phyloP scores from a whole-genome alignment of 2,113 vertebrate species.

The Thamnophis sirtalis region DNA sequence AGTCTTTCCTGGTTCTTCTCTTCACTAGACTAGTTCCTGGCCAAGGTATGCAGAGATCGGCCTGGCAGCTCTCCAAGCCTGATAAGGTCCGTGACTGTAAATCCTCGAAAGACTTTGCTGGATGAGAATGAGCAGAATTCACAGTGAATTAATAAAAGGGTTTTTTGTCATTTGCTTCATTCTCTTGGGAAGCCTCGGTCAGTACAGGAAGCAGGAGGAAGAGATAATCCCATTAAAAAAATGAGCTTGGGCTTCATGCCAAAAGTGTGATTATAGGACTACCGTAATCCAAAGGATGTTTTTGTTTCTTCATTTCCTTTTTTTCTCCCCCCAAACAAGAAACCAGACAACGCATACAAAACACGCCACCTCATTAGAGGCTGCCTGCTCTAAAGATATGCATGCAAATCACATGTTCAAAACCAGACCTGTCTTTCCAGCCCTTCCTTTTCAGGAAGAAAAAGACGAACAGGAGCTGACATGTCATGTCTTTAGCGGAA shows the following conservation, averaged over 20 bases:
- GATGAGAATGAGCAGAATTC: too few species aligned
- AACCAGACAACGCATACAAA: neutral
- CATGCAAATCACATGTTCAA: conserved; percentile 45
- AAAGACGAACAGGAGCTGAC: conserved; percentile 46
- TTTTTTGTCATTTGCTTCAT: too few species aligned
- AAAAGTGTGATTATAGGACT: conserved; percentile 41
- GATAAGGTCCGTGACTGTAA: too few species aligned
- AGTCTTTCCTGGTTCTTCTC: too few species aligned
- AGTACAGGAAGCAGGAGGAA: neutral
- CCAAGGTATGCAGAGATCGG: too few species aligned
- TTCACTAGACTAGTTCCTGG: too few species aligned
- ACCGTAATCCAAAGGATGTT: conserved; percentile 39
- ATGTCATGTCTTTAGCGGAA: conserved; percentile 65
- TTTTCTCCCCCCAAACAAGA: neutral
- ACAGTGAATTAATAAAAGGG: too few species aligned
- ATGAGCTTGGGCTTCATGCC: conserved; percentile 41
- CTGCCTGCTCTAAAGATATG: conserved; percentile 30
- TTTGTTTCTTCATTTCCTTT: neutral
- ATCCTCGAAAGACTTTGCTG: too few species aligned
- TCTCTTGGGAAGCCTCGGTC: too few species aligned
- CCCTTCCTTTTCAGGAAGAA: conserved; percentile 37
- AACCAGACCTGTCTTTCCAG: conserved; percentile 46
- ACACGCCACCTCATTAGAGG: conserved; percentile 13
- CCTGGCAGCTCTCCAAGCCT: too few species aligned
- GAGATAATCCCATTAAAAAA: conserved; percentile 24